Conservation (phyloP, 2,888 invertebrate species). For the Theodoxus fluviatilis region DNA sequence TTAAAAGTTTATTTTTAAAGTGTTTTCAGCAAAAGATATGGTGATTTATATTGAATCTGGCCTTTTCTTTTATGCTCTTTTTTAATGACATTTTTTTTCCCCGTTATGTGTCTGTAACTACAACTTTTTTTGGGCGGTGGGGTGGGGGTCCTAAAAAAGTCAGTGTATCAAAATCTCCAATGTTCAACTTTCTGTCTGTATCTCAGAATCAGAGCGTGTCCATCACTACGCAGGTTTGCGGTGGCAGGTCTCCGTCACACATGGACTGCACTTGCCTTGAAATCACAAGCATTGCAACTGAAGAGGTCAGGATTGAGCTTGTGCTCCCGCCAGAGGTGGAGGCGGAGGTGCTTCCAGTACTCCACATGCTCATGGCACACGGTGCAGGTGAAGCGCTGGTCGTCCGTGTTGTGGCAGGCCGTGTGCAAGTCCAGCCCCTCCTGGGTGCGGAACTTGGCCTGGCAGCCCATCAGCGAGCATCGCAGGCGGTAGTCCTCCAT, state of each 20-base stretch:
- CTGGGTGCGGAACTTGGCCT: conserved; percentile 68
- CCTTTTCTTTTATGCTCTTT: too few relatives aligned
- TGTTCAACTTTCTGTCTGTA: background rate
- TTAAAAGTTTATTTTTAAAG: too few relatives aligned
- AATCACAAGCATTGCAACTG: conserved; percentile 69
- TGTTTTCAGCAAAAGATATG: too few relatives aligned
- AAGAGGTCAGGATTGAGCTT: conserved; percentile 81
- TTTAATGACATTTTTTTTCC: too few relatives aligned
- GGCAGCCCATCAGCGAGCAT: conserved; percentile 43
- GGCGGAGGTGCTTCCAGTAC: conserved; percentile 74
- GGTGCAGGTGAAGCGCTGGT: conserved; percentile 70
- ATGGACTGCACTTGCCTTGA: conserved; percentile 52
- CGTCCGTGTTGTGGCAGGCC: conserved; percentile 70
- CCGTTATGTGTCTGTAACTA: too few relatives aligned
- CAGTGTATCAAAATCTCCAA: background rate
- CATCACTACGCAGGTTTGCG: too few relatives aligned
- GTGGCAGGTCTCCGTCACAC: background rate
- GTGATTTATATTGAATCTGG: too few relatives aligned
- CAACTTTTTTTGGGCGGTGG: background rate
- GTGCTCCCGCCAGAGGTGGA: conserved; percentile 78
- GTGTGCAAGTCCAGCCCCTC: conserved; percentile 72
- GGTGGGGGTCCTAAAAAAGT: background rate
- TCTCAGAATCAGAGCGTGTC: background rate
- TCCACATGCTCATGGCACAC: conserved; percentile 72
- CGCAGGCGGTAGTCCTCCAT: too few relatives aligned